Evolutionary conservation across 2,888 invertebrate genomes (phyloP), one percentile per base, ranked within the genome.

Genomic region (Proisotoma minuta): DNA sequence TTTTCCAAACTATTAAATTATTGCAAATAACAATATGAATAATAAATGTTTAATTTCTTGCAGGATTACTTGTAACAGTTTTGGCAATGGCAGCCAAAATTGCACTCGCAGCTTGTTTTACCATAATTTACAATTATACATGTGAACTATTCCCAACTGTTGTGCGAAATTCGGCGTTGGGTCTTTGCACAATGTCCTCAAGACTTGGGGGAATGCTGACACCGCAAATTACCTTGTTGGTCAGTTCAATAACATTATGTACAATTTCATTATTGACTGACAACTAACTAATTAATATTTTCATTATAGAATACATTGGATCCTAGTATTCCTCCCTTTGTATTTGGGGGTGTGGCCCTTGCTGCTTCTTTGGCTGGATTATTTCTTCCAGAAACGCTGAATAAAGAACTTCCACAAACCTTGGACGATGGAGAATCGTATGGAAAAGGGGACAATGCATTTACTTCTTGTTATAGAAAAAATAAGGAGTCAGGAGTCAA

Each of bases 131-230:
- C 76, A 91, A 91, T 74, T 91, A 90, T 75, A 90, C 90, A 0
- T 90, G 91, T 0, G 91, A 91, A 78, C 77, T 91, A 23, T 91
- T 91, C 75, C 91, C 91, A 0, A 91, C 91, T 18, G 29, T 60
- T 0, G 84, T 91, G 2, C 82, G 91, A 39, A 91, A 90, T 75
- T 88, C 90, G 0, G 90, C 89, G 0, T 81, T 91, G 74, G 91
- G 91, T 0, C 79, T 91, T 60, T 90, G 89, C 3, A 87, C 89
- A 0, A 91, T 91, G 89, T 88, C 87, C 74, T 91, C 91, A 12
- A 85, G 91, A 79, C 79, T 89, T 18, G 87, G 89, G 8, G 90
- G 89, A 0, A 87, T 89, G 1, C 75, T 89, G 56, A 89, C 90
- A 0, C 91, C 91, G 0, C 79, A 91, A 64, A 88, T 91, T 28